A percentile compares a stretch with the other conserved stretches of the same genome.
Evolutionary conservation across 2,888 invertebrate species (phyloP).

Genomic region (Hypomecis punctinalis): DNA sequence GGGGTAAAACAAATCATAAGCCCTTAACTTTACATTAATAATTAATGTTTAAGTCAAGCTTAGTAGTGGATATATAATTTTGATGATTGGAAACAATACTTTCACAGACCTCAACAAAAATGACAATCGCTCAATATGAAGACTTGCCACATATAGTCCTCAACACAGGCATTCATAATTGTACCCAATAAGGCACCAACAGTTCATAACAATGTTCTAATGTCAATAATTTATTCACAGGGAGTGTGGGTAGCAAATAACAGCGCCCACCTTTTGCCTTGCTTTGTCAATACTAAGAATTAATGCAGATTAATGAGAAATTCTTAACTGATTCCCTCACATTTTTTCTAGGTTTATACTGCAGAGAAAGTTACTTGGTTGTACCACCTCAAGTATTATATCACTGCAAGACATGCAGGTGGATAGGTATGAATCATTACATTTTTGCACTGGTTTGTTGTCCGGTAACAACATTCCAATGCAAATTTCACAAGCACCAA

Average conservation of each 20-base stretch:
- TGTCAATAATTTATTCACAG: constrained; percentile 78
- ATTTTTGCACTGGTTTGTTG: constrained; percentile 28
- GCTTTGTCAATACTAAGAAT: constrained; percentile 56
- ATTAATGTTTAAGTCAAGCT: background rate
- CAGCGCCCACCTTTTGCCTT: constrained; percentile 80
- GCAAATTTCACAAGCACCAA: constrained; percentile 53
- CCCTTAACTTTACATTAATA: no score
- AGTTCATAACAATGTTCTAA: constrained; percentile 77
- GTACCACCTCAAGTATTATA: background rate
- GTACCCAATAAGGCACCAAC: constrained; percentile 68
- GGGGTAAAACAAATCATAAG: no score
- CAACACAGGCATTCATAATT: constrained; percentile 59
- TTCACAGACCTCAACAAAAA: background rate
- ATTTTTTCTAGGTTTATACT: constrained; percentile 8
- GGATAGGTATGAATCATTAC: constrained; percentile 22
- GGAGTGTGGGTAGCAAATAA: constrained; percentile 74
- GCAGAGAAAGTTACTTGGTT: constrained; percentile 4
- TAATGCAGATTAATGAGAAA: constrained; percentile 24
- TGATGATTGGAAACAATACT: background rate
- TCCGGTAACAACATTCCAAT: constrained; percentile 48
- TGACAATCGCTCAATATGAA: constrained; percentile 16
- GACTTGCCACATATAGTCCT: constrained; percentile 48
- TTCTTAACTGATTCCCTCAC: constrained; percentile 22
- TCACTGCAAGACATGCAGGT: constrained; percentile 14
- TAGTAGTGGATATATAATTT: background rate